Evolutionary conservation across 2,888 invertebrate genomes (phyloP), one percentile per base, ranked within the genome.

Genomic region (Dasypolia templi): DNA sequence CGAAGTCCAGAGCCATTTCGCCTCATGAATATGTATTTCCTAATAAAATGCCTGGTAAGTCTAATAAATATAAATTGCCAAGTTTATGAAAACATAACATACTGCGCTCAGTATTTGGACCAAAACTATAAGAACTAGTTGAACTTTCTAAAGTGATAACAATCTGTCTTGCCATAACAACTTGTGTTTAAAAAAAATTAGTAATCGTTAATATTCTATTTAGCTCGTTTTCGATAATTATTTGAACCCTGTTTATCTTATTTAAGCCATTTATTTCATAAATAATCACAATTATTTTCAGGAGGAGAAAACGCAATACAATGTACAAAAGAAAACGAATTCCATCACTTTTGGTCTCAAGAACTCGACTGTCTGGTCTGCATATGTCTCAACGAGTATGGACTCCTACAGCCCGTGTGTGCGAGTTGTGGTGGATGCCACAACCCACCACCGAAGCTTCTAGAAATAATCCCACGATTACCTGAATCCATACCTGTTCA

Each of bases 301-400:
- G 94, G 92, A 55, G 89, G 84, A 26, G 88, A 88, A 67, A 85
- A 88, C 32, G 46, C 75, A 59, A 72, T 92, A 17, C 65, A 70
- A 12, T 95, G 95, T 73, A 61, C 77, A 14, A 88, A 84, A 70
- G 89, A 88, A 74, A 92, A 93, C 2, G 94, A 95, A 67, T 79
- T 95, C 32, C 89, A 93, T 79, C 90, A 92, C 64, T 75, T 91
- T 35, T 91, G 91, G 91, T 86, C 91, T 0, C 51, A 82, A 1
- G 75, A 71, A 3, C 79, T 86, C 22, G 83, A 91, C 3, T 95
- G 95, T 78, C 72, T 93, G 35, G 88, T 95, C 4, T 95, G 95
- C 83, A 90, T 91, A 1, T 95, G 95, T 73, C 79, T 92, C 32
- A 86, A 83, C n/a, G 85, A 89, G 0, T 75, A 83, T 29, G 90